These are phyloP conservation scores for Stegodyphus mimosarum DNA, from an alignment of 1,140 invertebrate genomes.

Conservation along the genomic window DNA sequence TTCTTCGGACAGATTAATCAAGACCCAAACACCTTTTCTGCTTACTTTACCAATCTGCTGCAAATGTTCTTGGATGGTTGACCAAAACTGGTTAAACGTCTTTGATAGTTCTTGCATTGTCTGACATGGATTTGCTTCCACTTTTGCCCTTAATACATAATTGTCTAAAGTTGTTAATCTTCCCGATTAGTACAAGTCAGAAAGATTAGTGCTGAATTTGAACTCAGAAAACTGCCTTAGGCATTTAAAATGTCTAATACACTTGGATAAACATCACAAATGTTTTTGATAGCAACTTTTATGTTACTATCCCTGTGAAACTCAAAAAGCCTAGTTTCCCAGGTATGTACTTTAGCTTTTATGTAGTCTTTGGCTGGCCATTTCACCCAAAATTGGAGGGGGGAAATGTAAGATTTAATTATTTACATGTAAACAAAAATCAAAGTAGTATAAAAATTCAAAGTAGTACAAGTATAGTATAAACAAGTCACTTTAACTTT, in stretches of 20 bases:
- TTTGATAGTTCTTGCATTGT: background rate
- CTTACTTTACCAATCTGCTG: background rate
- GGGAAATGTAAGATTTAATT: background rate
- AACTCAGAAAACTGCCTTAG: slow-evolving; percentile 15
- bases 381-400: background rate
- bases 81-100: background rate
- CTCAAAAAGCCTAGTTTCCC: slow-evolving; percentile 1
- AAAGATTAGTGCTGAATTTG: slow-evolving; percentile 3
- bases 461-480: too few species aligned
- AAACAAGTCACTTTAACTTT: background rate
- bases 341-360: slow-evolving; percentile 8
- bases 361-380: background rate
- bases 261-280: slow-evolving; percentile 5
- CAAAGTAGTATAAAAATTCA: too few species aligned
- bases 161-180: slow-evolving; percentile 33
- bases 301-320: background rate
- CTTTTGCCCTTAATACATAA: background rate
- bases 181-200: background rate
- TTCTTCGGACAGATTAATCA: background rate
- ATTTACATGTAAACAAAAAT: too few species aligned
- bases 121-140: slow-evolving; percentile 14
- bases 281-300: slow-evolving; percentile 11
- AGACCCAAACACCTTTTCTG: slow-evolving; percentile 2
- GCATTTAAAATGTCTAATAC: slow-evolving; percentile 18
- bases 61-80: slow-evolving; percentile 20